Percentiles rank a stretch among this genome's conserved stretches.
Conservation (phyloP, 64 coral and sea anemone species). For the Platygyra sinensis region DNA sequence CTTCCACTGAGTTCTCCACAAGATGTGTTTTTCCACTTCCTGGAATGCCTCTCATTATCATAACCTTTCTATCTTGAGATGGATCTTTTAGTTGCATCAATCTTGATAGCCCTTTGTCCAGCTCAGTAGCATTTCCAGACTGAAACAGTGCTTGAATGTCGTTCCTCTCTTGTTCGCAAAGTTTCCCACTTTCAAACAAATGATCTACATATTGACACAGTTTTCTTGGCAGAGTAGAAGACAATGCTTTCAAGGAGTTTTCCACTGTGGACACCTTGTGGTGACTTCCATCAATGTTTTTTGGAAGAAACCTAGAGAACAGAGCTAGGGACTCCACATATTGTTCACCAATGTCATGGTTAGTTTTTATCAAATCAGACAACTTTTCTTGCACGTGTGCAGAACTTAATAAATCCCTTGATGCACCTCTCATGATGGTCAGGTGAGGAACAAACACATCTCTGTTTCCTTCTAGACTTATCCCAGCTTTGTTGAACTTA, state of each 20-base stretch:
- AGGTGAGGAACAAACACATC: slow-evolving; percentile 74
- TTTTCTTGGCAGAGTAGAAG: slow-evolving; percentile 55
- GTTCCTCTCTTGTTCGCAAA: slow-evolving; percentile 29
- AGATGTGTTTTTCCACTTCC: slow-evolving; percentile 80
- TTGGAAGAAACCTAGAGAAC: slow-evolving; percentile 67
- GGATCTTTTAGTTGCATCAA: not conserved
- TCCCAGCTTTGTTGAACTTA: slow-evolving; percentile 64
- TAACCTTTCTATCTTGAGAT: slow-evolving; percentile 39
- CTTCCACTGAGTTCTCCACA: slow-evolving; percentile 72
- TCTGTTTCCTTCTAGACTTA: slow-evolving; percentile 69
- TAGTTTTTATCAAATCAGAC: slow-evolving; percentile 30
- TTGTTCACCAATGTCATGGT: slow-evolving; percentile 66
- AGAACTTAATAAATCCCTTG: slow-evolving; percentile 9
- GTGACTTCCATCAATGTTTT: slow-evolving; percentile 58
- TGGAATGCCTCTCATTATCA: slow-evolving; percentile 82
- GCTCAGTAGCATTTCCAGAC: slow-evolving; percentile 13
- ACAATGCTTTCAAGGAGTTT: slow-evolving; percentile 74
- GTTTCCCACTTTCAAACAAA: slow-evolving; percentile 30
- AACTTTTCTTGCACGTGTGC: slow-evolving; percentile 20
- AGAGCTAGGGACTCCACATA: slow-evolving; percentile 37
- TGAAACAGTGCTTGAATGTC: slow-evolving; percentile 34
- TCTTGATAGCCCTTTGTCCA: slow-evolving; percentile 39
- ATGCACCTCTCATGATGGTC: slow-evolving; percentile 44
- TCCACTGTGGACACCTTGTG: slow-evolving; percentile 39
- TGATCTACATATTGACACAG: slow-evolving; percentile 41